Conservation (phyloP, 2,888 invertebrate species). For the Serripes groenlandicus region DNA sequence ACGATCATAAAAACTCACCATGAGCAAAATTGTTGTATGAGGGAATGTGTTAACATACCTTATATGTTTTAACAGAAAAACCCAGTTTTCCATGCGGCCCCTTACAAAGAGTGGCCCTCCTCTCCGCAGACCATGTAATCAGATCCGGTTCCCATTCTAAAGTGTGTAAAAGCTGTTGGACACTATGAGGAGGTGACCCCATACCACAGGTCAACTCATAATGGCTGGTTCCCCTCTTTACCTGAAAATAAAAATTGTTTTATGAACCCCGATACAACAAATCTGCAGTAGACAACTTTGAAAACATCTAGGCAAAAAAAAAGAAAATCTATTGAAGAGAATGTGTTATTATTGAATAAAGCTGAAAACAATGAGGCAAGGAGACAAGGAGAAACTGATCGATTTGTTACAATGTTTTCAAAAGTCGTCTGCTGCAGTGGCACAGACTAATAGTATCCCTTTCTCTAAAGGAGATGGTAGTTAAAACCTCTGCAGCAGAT, state of each 20-base stretch:
- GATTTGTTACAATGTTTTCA: background rate
- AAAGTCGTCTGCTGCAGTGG: background rate
- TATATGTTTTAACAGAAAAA: conserved; percentile 44
- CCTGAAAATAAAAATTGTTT: background rate
- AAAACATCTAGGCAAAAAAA: conserved; percentile 1
- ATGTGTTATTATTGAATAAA: background rate
- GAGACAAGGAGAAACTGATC: background rate
- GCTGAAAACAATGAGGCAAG: background rate
- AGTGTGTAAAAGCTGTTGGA: conserved; percentile 27
- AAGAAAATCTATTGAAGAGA: background rate
- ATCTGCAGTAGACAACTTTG: background rate
- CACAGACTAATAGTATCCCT: too few relatives aligned
- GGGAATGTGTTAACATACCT: too few relatives aligned
- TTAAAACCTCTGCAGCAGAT: background rate
- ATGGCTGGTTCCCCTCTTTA: background rate
- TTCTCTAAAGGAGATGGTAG: too few relatives aligned
- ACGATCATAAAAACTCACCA: too few relatives aligned
- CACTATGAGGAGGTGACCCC: conserved; percentile 28
- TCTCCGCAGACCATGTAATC: conserved; percentile 51
- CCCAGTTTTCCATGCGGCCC: conserved; percentile 46
- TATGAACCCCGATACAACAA: background rate
- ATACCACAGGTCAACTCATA: conserved; percentile 18
- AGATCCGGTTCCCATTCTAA: conserved; percentile 48
- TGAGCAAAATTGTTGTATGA: background rate
- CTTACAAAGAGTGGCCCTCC: conserved; percentile 34